phyloP scores from a whole-genome alignment of 2,888 invertebrate species.

The Thyatira batis region DNA sequence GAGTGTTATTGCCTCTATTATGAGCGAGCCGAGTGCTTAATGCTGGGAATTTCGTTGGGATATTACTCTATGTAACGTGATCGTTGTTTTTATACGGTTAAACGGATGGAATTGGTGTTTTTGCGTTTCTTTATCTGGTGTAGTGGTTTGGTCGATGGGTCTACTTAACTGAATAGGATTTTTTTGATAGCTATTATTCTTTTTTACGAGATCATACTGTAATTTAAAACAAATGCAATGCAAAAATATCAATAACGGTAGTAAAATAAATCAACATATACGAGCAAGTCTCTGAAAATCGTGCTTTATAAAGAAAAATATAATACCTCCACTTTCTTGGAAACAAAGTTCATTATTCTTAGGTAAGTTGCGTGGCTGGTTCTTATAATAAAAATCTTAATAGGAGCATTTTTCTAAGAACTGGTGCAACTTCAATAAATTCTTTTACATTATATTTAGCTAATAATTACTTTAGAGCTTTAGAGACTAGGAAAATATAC shows the following conservation, averaged over 20 bases:
- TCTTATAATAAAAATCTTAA: not conserved
- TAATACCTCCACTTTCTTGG: not conserved
- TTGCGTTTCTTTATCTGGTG: not conserved
- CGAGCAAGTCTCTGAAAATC: not conserved
- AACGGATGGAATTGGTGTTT: conserved; percentile 13
- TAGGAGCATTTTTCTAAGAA: not conserved
- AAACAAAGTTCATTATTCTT: not conserved
- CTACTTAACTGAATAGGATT: not conserved
- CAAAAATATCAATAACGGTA: not conserved
- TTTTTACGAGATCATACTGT: not conserved
- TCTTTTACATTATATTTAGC: not conserved
- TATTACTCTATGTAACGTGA: conserved; percentile 31
- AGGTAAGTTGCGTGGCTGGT: not conserved
- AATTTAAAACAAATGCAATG: not conserved
- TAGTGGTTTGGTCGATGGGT: not conserved
- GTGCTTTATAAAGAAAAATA: not conserved
- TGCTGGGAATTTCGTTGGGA: conserved; percentile 51
- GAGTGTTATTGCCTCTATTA: conserved; percentile 77
- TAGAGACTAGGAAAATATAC: too few species aligned
- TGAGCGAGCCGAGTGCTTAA: conserved; percentile 60
- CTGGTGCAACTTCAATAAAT: not conserved
- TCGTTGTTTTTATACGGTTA: conserved; percentile 29
- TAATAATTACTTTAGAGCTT: too few species aligned
- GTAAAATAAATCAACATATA: not conserved
- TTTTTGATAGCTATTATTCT: too few species aligned